Evolutionary conservation across 2,888 invertebrate species (phyloP), one percentile per base, ranked within the genome.

Genomic region (Tethea ocularis): DNA sequence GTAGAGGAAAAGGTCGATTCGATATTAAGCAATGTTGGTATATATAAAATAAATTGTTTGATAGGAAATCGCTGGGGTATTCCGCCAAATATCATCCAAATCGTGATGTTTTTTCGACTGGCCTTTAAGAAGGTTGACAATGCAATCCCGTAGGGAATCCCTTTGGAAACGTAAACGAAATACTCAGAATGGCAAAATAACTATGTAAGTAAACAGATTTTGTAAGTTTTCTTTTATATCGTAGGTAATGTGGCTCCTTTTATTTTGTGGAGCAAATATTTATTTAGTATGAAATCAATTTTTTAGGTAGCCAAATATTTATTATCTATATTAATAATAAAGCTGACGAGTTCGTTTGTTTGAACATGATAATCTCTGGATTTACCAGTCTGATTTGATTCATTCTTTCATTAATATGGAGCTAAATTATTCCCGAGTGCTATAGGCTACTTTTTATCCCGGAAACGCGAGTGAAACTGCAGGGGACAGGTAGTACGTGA

Each of bases 1-100:
- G 63, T 69, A 69, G 68, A 71, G 67, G 69, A 66, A 66, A 77
- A 79, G 77, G 79, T 78, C 76, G 77, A 77, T 75, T 77, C 71
- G 68, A 75, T 78, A 80, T 71, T 65, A 69, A 61, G 41, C 33
- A 59, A 52, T 65, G 62, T 62, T 61, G 62, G 65, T 66, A 62
- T 59, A 56, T 62, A 63, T 66, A 62, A 63, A 62, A 64, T 57
- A 51, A 64, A 63, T 33, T 63, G 59, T 41, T 60, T 61, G 61
- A 56, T 56, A 24, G 46, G 46, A 56, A 46, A 29, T 51, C 51
- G n/a, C 51, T 51, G 51, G 24, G 56, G 56, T 36, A 29, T 29
- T 53, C 26, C 26, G 29, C 20, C 33, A 33, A 54, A 54, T 54
- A 33, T 54, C 46, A 46, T 46, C 46, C 20, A n/a, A 46, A 46